Evolutionary conservation across 1,140 invertebrate genomes (phyloP).

Genomic region (Drosophila nannoptera): DNA sequence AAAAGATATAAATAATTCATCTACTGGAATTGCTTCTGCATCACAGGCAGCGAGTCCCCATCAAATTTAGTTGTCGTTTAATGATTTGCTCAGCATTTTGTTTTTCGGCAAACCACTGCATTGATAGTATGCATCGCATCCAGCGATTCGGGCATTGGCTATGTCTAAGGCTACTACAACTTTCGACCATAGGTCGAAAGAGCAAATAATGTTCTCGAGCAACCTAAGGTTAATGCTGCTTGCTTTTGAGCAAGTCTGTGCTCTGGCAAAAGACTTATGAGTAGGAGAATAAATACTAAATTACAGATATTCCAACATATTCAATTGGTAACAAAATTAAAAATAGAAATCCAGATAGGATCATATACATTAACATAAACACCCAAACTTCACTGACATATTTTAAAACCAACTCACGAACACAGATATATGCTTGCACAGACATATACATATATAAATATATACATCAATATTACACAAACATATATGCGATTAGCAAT

Average conservation of each 20-base stretch:
- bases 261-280: slow-evolving; percentile 17
- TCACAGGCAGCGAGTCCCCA: slow-evolving; percentile 67
- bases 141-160: slow-evolving; percentile 17
- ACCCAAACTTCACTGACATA: slow-evolving; percentile 33
- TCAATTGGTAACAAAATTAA: slow-evolving; percentile 21
- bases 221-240: slow-evolving; percentile 65
- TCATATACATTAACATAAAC: slow-evolving; percentile 32
- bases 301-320: slow-evolving; percentile 51
- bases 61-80: slow-evolving; percentile 78
- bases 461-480: slow-evolving; percentile 12
- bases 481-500: slow-evolving; percentile 31
- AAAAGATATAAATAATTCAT: slow-evolving; percentile 17
- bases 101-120: slow-evolving; percentile 75
- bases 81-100: slow-evolving; percentile 78
- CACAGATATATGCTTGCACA: slow-evolving; percentile 5
- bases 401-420: slow-evolving; percentile 19
- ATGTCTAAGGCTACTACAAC: slow-evolving; percentile 44
- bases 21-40: slow-evolving; percentile 49
- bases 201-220: slow-evolving; percentile 25
- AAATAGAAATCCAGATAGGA: slow-evolving; percentile 29
- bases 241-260: slow-evolving; percentile 31
- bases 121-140: slow-evolving; percentile 47
- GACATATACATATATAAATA: slow-evolving; percentile 16
- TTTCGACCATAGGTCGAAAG: slow-evolving; percentile 65
- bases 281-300: slow-evolving; percentile 34